Base-by-base conservation (phyloP, 2,888 invertebrate genomes). In the Caenorhabditis parvicauda region DNA sequence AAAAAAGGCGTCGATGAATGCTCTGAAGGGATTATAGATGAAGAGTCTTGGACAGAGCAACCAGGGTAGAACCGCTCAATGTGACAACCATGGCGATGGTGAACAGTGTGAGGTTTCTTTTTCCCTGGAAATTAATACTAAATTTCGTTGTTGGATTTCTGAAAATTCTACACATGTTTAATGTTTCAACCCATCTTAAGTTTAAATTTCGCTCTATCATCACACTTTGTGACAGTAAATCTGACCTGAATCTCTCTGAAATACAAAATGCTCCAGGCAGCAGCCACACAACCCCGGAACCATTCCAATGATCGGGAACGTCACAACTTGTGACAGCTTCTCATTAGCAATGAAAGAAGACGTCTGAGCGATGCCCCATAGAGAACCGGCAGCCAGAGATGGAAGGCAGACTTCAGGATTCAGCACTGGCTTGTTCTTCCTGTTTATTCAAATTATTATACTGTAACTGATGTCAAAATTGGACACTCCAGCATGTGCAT, bases 341-440 rank as follows among this genome's bases (percentile, higher is more conserved):
- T 82, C 78, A 72, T 85, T 85, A 25, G 85, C 84, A 12, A 85
- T 72, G 74, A 85, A 84, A 69, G 84, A 85, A 32, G 80, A 75
- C 4, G 81, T 72, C n/a, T 83, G 82, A 22, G 83, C 85, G 7
- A 83, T 64, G 4, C 79, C 82, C 85, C 85, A 85, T 79, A 85
- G 80, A 7, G 82, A 42, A 0, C 85, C 85, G 3, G 83, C 81
- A n/a, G 82, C 59, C 38, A 83, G 67, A 6, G 82, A 82, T 2
- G 85, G 85, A 25, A 84, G 69, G 38, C 82, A 80, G n/a, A 80
- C 79, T 22, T 74, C 67, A 0, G 82, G 80, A 54, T 82, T 82
- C 14, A 85, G 72, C 50, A 69, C 67, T 1, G 84, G 84, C 35
- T 75, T 70, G 70, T 83, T 84, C 51, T 73, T 67, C 70, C 74